phyloP scores from a whole-genome alignment of 2,113 vertebrate species.

The Aldabrachelys gigantea region DNA sequence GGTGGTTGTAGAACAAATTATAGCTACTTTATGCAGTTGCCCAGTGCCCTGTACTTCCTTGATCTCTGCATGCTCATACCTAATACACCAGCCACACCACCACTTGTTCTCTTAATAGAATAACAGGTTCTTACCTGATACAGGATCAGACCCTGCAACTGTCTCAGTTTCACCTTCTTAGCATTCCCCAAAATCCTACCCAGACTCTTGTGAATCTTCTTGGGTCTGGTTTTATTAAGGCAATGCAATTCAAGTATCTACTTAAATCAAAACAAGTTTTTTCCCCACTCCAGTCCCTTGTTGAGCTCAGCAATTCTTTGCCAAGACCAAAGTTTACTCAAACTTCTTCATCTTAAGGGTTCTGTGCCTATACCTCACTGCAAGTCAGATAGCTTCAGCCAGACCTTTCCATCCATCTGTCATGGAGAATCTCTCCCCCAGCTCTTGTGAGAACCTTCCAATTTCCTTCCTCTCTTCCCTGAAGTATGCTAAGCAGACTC shows the following conservation, averaged over 20 bases:
- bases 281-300: too few relatives aligned
- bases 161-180: background rate
- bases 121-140: background rate
- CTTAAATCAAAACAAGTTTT: too few relatives aligned
- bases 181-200: background rate
- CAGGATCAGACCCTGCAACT: background rate
- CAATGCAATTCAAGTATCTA: too few relatives aligned
- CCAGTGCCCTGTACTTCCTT: background rate
- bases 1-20: too few relatives aligned
- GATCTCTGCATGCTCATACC: background rate
- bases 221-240: too few relatives aligned
- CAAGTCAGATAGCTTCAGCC: too few relatives aligned
- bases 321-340: too few relatives aligned
- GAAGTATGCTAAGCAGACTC: background rate
- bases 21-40: background rate
- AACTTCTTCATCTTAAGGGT: too few relatives aligned
- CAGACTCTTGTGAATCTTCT: background rate
- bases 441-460: background rate
- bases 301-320: too few relatives aligned
- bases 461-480: background rate
- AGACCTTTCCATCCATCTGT: too few relatives aligned
- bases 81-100: background rate
- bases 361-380: too few relatives aligned
- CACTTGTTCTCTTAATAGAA: background rate
- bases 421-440: too few relatives aligned